Evolutionary conservation across 2,113 vertebrate species (phyloP).

Genomic region (Limnothrissa miodon): DNA sequence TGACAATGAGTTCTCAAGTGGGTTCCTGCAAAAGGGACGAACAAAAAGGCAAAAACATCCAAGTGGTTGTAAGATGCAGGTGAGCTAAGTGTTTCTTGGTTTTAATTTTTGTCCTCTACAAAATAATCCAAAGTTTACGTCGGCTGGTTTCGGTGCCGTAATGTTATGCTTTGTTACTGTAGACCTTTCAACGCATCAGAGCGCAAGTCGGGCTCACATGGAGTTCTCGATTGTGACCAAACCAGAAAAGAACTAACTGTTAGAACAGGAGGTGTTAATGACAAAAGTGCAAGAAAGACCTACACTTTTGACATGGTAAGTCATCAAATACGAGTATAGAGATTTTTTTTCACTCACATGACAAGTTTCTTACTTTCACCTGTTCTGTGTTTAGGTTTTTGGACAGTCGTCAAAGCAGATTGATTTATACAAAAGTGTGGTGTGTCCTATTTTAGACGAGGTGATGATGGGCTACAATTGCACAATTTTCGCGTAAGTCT

Average conservation of each 20-base stretch:
- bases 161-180: not conserved
- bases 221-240: conserved; percentile 83
- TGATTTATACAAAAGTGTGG: conserved; percentile 91
- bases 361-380: not conserved
- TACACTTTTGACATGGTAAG: conserved; percentile 96
- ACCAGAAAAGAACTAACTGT: conserved; percentile 82
- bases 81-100: conserved; percentile 48
- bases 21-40: conserved; percentile 80
- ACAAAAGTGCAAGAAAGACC: conserved; percentile 86
- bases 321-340: not conserved
- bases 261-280: conserved; percentile 77
- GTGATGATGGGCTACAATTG: conserved; percentile 99
- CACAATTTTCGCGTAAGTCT: conserved; percentile 94
- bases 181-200: conserved; percentile 90
- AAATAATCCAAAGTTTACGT: no score
- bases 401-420: conserved; percentile 93
- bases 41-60: conserved; percentile 92
- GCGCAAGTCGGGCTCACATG: conserved; percentile 75
- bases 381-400: conserved; percentile 78
- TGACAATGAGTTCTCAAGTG: not conserved
- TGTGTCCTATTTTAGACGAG: conserved; percentile 95
- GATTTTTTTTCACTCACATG: not conserved
- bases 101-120: no score
- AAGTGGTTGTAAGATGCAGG: conserved; percentile 95
- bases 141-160: no score